Evolutionary conservation across 2,113 vertebrate genomes (phyloP).

Genomic region (Nematolebias whitei): DNA sequence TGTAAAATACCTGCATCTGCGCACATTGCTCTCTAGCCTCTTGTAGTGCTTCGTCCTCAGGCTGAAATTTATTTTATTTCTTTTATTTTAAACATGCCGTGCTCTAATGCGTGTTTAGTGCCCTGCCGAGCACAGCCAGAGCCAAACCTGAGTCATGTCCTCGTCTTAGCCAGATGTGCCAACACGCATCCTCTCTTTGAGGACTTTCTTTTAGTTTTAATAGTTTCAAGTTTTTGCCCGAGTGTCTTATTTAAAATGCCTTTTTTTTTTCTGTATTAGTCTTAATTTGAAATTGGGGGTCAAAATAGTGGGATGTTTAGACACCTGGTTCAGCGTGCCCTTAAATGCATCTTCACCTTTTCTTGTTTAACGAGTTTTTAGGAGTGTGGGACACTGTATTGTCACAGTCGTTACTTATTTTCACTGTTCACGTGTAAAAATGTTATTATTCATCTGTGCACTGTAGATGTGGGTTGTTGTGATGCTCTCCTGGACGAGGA

Average conservation of each 20-base stretch:
- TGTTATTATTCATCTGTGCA: constrained; percentile 45
- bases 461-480: constrained; percentile 50
- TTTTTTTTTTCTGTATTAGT: constrained; percentile 36
- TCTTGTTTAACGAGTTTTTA: neutral
- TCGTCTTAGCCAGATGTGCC: constrained; percentile 71
- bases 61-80: constrained; percentile 12
- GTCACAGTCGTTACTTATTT: constrained; percentile 30
- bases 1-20: constrained; percentile 59
- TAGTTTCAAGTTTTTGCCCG: constrained; percentile 16
- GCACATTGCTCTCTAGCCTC: constrained; percentile 50
- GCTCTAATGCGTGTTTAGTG: constrained; percentile 62
- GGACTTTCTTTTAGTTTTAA: constrained; percentile 6
- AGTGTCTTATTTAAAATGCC: constrained; percentile 69
- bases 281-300: constrained; percentile 43
- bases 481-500: constrained; percentile 39
- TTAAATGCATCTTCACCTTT: constrained; percentile 51
- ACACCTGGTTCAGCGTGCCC: constrained; percentile 35
- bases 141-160: constrained; percentile 49
- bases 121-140: constrained; percentile 51
- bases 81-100: constrained; percentile 13
- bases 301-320: constrained; percentile 29
- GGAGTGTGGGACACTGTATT: neutral
- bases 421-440: constrained; percentile 38
- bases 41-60: constrained; percentile 36
- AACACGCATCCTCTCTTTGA: constrained; percentile 61